Evolutionary conservation across 1,140 invertebrate species (phyloP).

Genomic region (Listronotus bonariensis): DNA sequence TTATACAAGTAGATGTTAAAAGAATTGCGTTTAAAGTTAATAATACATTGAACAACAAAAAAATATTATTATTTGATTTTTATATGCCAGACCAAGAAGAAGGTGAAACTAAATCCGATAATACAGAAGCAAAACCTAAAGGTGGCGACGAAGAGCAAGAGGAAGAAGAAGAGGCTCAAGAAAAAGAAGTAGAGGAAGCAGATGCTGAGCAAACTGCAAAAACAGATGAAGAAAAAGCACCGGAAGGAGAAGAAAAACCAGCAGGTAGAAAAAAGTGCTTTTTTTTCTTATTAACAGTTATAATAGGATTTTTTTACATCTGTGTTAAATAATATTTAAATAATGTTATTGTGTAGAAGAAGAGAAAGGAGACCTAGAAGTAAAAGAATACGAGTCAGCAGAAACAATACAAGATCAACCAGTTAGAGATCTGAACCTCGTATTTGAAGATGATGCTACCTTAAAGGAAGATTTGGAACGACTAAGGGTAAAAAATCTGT

Average conservation of each 20-base stretch:
- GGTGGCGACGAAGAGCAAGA: slow-evolving; percentile 15
- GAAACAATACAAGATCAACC: slow-evolving; percentile 36
- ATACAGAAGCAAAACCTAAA: neutral
- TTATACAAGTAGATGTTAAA: too few relatives aligned
- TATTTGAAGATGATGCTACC: slow-evolving; percentile 34
- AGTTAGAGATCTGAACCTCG: slow-evolving; percentile 12
- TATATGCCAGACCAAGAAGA: neutral
- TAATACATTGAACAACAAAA: too few relatives aligned
- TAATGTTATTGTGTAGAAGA: neutral
- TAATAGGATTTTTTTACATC: neutral
- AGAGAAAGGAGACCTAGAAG: slow-evolving; percentile 10
- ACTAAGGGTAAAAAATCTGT: slow-evolving; percentile 29
- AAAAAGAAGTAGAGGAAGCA: slow-evolving; percentile 1
- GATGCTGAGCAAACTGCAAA: slow-evolving; percentile 6
- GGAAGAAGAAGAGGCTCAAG: slow-evolving; percentile 6
- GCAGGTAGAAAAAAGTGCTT: neutral
- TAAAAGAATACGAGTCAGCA: slow-evolving; percentile 33
- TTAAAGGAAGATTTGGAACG: slow-evolving; percentile 42
- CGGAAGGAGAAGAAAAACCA: neutral
- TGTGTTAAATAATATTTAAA: neutral
- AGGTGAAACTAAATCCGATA: neutral
- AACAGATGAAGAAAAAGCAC: neutral
- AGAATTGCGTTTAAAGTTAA: too few relatives aligned
- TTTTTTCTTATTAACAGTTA: too few relatives aligned
- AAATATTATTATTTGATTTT: too few relatives aligned